Conservation (phyloP, 2,888 invertebrate genomes). For the Dugesia japonica region DNA sequence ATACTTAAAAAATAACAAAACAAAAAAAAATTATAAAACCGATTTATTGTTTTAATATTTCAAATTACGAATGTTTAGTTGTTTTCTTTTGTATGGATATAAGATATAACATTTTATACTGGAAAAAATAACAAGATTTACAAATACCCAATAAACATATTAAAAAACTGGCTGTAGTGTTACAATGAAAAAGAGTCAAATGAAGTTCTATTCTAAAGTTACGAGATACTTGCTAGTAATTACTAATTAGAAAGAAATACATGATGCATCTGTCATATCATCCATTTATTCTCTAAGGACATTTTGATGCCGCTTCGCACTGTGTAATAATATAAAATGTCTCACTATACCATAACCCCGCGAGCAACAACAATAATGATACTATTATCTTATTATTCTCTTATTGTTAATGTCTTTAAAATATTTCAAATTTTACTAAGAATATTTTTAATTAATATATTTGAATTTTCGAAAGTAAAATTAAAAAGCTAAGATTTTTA, state of each 20-base stretch:
- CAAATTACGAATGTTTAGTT: too few species aligned
- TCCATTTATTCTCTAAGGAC: conserved; percentile 7
- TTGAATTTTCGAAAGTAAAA: too few species aligned
- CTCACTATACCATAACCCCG: conserved; percentile 15
- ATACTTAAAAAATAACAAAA: too few species aligned
- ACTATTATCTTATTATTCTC: too few species aligned
- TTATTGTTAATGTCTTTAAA: too few species aligned
- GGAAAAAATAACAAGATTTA: not conserved
- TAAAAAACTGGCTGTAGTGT: not conserved
- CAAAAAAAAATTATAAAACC: too few species aligned
- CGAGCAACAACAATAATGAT: conserved; percentile 5
- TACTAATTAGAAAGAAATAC: conserved; percentile 6
- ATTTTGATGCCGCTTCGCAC: conserved; percentile 14
- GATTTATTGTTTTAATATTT: too few species aligned
- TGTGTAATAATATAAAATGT: not conserved
- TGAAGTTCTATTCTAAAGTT: not conserved
- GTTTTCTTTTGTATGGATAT: too few species aligned
- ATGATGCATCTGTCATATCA: not conserved
- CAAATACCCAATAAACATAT: not conserved
- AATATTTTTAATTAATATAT: too few species aligned
- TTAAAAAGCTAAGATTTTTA: too few species aligned
- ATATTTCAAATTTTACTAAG: too few species aligned
- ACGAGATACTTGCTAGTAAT: not conserved
- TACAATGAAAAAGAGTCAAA: not conserved
- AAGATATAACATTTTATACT: too few species aligned